These are phyloP conservation scores for Apoderus coryli DNA, from an alignment of 2,888 invertebrate species.

Conservation along the genomic window DNA sequence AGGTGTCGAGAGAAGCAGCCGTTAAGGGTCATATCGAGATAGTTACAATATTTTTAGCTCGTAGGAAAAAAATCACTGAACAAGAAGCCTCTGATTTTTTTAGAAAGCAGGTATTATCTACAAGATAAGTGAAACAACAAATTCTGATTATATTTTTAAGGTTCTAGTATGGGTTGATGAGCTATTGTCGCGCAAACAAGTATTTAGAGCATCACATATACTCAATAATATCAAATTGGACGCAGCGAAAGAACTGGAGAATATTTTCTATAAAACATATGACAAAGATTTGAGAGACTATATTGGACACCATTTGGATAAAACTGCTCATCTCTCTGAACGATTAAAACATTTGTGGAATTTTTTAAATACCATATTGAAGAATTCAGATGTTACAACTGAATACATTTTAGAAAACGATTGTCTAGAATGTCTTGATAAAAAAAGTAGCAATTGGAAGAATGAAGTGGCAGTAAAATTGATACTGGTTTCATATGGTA, in stretches of 20 bases:
- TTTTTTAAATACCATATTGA: constrained; percentile 27
- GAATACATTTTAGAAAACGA: constrained; percentile 16
- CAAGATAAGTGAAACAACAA: not conserved
- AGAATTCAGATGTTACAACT: constrained; percentile 16
- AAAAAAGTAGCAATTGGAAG: constrained; percentile 39
- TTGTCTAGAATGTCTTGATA: constrained; percentile 23
- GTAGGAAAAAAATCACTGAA: constrained; percentile 38
- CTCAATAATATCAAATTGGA: constrained; percentile 46
- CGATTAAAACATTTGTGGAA: constrained; percentile 31
- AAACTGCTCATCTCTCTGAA: constrained; percentile 30
- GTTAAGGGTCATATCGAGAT: constrained; percentile 49
- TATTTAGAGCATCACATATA: constrained; percentile 49
- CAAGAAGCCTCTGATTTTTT: constrained; percentile 41
- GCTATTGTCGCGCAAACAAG: constrained; percentile 44
- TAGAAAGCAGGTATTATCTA: constrained; percentile 39
- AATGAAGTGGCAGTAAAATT: constrained; percentile 39
- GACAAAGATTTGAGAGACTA: constrained; percentile 47
- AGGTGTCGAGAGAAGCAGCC: constrained; percentile 52
- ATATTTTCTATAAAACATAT: constrained; percentile 42
- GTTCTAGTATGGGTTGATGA: constrained; percentile 49
- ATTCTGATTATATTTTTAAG: constrained; percentile 30
- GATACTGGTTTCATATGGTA: constrained; percentile 44
- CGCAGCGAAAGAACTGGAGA: constrained; percentile 40
- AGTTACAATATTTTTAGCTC: constrained; percentile 42
- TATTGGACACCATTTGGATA: constrained; percentile 48